These are phyloP conservation scores for Romanogobio albipinnatus DNA, from an alignment of 2,113 vertebrate genomes.

Conservation along the genomic window DNA sequence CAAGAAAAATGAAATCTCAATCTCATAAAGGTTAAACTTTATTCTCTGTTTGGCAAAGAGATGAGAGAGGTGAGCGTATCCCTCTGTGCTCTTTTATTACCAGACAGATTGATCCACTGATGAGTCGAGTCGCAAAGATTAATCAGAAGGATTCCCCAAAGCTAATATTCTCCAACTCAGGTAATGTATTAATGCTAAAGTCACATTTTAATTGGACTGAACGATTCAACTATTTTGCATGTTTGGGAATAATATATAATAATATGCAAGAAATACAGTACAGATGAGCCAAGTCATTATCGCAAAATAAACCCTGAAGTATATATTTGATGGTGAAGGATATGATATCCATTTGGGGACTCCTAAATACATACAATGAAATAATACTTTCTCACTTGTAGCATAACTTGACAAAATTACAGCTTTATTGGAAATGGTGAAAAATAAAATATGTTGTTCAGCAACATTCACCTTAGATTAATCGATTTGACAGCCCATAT, in stretches of 20 bases:
- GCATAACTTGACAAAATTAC: no score
- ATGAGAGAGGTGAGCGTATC: conserved; percentile 47
- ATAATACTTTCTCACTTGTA: not conserved
- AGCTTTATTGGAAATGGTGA: no score
- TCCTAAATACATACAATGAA: not conserved
- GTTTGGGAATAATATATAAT: conserved; percentile 5
- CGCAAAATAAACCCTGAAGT: not conserved
- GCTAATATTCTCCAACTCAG: conserved; percentile 61
- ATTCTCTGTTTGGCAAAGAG: conserved; percentile 55
- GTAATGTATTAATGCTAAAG: conserved; percentile 56
- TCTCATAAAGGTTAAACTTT: conserved; percentile 64
- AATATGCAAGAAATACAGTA: not conserved
- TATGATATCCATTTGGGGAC: not conserved
- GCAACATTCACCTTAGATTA: no score
- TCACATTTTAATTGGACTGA: conserved; percentile 53
- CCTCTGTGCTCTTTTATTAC: conserved; percentile 62
- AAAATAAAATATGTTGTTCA: no score
- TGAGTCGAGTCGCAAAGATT: conserved; percentile 59
- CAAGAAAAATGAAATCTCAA: conserved; percentile 58
- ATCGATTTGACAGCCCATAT: no score
- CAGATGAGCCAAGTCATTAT: not conserved
- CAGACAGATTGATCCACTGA: conserved; percentile 62
- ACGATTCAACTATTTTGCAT: conserved; percentile 33
- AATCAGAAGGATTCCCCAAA: conserved; percentile 60
- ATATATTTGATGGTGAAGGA: not conserved